Evolutionary conservation across 2,888 invertebrate genomes (phyloP).

Genomic region (Stenodema calcarata): DNA sequence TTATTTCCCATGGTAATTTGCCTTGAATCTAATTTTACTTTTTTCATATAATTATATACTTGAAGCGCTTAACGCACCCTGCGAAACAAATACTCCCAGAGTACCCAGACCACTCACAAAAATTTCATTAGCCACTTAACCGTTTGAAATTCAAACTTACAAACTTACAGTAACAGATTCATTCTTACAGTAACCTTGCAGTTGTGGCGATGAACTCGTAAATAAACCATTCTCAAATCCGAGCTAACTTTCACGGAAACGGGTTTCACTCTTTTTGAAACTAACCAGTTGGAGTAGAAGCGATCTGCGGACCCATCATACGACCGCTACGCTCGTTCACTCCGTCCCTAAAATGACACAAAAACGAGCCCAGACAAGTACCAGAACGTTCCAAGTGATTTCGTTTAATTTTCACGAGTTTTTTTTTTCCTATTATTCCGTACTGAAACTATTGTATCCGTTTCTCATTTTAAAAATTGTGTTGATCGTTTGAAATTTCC

Average conservation of each 20-base stretch:
- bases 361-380: neutral
- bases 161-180: too few species aligned
- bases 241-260: neutral
- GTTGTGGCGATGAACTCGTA: neutral
- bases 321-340: conserved; percentile 22
- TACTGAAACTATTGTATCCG: neutral
- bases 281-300: neutral
- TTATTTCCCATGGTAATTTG: too few species aligned
- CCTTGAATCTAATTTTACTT: too few species aligned
- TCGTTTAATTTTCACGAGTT: neutral
- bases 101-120: too few species aligned
- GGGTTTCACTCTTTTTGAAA: neutral
- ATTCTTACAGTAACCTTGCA: too few species aligned
- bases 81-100: too few species aligned
- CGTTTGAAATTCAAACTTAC: too few species aligned
- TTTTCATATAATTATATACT: too few species aligned
- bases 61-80: too few species aligned
- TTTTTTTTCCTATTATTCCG: neutral
- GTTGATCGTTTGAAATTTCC: too few species aligned
- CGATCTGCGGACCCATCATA: neutral
- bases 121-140: too few species aligned
- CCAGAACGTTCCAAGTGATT: neutral
- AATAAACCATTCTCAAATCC: neutral
- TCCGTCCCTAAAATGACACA: neutral
- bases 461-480: neutral